Percentiles rank a stretch among this genome's conserved stretches.
These are phyloP conservation scores for Subacronicta megacephala DNA, from an alignment of 2,888 invertebrate genomes.

Conservation along the genomic window DNA sequence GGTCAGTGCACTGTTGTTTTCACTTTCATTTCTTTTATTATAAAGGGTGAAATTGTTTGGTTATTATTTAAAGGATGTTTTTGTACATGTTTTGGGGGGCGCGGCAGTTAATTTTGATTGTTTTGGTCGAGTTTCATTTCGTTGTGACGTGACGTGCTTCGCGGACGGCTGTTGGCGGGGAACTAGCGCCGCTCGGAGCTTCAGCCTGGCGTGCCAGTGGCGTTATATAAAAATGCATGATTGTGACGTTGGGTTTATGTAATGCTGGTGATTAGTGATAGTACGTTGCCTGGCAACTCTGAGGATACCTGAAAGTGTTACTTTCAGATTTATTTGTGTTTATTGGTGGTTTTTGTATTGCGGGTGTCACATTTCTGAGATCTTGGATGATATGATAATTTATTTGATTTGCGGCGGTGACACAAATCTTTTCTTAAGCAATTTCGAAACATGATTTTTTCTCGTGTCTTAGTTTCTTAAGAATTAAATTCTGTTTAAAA, in stretches of 20 bases:
- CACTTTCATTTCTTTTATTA: constrained; percentile 82
- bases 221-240: constrained; percentile 72
- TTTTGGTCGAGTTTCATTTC: constrained; percentile 62
- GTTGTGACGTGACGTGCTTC: constrained; percentile 58
- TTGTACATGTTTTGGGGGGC: constrained; percentile 65
- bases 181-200: constrained; percentile 43
- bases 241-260: constrained; percentile 66
- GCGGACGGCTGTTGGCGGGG: constrained; percentile 50
- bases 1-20: constrained; percentile 82
- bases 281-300: constrained; percentile 59
- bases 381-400: background rate
- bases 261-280: constrained; percentile 68
- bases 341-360: constrained; percentile 2
- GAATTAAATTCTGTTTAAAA: too few relatives aligned
- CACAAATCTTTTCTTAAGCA: too few relatives aligned
- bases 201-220: constrained; percentile 34
- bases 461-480: too few relatives aligned
- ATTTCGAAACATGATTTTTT: too few relatives aligned
- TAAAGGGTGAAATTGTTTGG: constrained; percentile 51
- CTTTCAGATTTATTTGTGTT: constrained; percentile 51
- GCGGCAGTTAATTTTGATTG: constrained; percentile 48
- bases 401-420: too few relatives aligned
- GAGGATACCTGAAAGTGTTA: constrained; percentile 58
- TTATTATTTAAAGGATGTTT: constrained; percentile 43
- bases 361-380: constrained; percentile 1